Percentiles rank a stretch among this genome's conserved stretches.
Conservation (phyloP, 2,888 invertebrate genomes). For the Leuctra nigra region DNA sequence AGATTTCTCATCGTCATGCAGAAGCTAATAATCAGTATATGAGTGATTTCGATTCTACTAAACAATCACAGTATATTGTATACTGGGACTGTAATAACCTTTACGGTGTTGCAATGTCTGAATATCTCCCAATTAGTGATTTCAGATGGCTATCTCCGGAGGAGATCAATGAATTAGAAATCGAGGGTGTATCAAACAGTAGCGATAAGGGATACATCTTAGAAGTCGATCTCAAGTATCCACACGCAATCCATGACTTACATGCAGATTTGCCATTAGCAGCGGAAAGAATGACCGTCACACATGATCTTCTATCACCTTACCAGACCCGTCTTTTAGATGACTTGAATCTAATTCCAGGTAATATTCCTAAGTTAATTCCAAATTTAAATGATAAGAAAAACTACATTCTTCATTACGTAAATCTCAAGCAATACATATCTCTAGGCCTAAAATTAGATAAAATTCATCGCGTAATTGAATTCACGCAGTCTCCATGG, state of each 20-base stretch:
- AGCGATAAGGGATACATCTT: constrained; percentile 36
- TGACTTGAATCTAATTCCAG: too few species aligned
- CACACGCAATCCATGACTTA: constrained; percentile 35
- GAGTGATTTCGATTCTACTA: constrained; percentile 31
- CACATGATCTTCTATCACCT: too few species aligned
- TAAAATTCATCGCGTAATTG: too few species aligned
- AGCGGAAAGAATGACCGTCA: too few species aligned
- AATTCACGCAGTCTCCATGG: too few species aligned
- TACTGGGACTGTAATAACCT: constrained; percentile 32
- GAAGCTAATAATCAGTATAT: constrained; percentile 38
- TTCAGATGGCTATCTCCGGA: constrained; percentile 33
- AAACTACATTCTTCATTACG: too few species aligned
- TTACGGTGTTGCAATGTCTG: constrained; percentile 29
- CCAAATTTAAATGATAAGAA: too few species aligned
- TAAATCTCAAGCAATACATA: too few species aligned
- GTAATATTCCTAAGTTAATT: too few species aligned
- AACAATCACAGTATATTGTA: constrained; percentile 31
- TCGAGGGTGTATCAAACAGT: constrained; percentile 22
- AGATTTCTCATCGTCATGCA: constrained; percentile 34
- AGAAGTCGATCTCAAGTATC: constrained; percentile 41
- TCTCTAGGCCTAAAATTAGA: too few species aligned
- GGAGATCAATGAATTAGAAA: constrained; percentile 19
- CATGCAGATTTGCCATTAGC: constrained; percentile 35
- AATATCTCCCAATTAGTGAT: constrained; percentile 32
- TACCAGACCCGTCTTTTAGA: too few species aligned